Evolutionary conservation across 2,888 invertebrate genomes (phyloP), one percentile per base, ranked within the genome.

Genomic region (Lycophotia porphyrea): DNA sequence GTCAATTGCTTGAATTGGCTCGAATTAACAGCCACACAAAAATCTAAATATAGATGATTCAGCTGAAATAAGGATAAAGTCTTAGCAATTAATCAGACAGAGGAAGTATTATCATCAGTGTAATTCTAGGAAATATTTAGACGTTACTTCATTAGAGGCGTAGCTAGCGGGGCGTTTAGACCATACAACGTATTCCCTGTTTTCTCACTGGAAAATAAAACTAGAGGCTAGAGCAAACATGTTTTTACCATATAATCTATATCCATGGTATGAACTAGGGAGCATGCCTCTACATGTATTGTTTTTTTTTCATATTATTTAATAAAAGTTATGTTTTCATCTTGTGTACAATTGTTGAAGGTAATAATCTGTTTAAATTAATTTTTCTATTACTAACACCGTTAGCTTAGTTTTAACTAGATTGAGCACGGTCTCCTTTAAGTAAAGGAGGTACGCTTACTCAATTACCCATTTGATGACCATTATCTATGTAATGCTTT

Each of bases 1-100:
- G 91, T 93, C 95, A 96, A 96, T 95, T 96, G 95, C 89, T 91
- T 94, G 90, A 96, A 96, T 95, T 95, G 94, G 89, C 87, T 93
- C 91, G 88, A 95, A 94, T 95, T 93, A 93, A 91, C 91, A 88
- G 90, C 89, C 85, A 89, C 90, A 90, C 86, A 89, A 89, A 89
- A 84, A 86, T 74, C 84, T 81, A 87, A 86, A 86, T 74, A 85
- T 84, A 84, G 74, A 76, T 71, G 73, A 77, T 82, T 72, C 87
- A 92, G 92, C 90, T 91, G 85, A 85, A 88, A 92, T 90, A 92
- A 93, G 93, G 93, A 94, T 92, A 93, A 92, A 87, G 83, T 80
- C 80, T 79, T 78, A 27, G 72, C 71, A 67, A 71, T 68, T 73
- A 79, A 64, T 76, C 27, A 74, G 55, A 39, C 63, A 47, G 21